phyloP scores from a whole-genome alignment of 2,888 invertebrate genomes.

The Rotaria socialis region DNA sequence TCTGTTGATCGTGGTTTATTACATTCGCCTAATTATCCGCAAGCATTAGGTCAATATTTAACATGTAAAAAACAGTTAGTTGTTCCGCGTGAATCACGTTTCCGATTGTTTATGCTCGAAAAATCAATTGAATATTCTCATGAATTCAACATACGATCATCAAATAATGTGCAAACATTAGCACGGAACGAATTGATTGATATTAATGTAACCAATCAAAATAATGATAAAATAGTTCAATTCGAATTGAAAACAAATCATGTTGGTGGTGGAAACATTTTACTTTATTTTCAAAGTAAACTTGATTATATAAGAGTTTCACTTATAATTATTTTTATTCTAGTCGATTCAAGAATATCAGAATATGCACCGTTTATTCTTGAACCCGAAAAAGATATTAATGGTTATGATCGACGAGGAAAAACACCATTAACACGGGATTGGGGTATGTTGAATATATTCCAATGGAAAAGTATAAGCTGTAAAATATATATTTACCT shows the following conservation, averaged over 20 bases:
- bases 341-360: conserved; percentile 18
- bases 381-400: neutral
- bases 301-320: no score
- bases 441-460: conserved; percentile 1
- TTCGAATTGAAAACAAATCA: conserved; percentile 31
- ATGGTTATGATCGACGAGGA: neutral
- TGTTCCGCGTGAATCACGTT: neutral
- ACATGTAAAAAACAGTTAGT: neutral
- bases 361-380: neutral
- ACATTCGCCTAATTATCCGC: conserved; percentile 27
- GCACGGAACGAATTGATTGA: neutral
- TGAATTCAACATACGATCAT: neutral
- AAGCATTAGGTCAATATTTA: neutral
- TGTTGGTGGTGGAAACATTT: neutral
- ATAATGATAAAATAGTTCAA: neutral
- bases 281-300: conserved; percentile 34
- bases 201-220: neutral
- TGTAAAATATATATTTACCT: no score
- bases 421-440: neutral
- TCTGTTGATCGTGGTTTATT: neutral
- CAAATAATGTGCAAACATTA: neutral
- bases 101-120: conserved; percentile 1
- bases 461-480: neutral
- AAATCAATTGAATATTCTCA: conserved; percentile 23
- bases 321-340: neutral